These are phyloP conservation scores for Capromys pilorides DNA, from an alignment of 2,797 vertebrate genomes.

Conservation along the genomic window DNA sequence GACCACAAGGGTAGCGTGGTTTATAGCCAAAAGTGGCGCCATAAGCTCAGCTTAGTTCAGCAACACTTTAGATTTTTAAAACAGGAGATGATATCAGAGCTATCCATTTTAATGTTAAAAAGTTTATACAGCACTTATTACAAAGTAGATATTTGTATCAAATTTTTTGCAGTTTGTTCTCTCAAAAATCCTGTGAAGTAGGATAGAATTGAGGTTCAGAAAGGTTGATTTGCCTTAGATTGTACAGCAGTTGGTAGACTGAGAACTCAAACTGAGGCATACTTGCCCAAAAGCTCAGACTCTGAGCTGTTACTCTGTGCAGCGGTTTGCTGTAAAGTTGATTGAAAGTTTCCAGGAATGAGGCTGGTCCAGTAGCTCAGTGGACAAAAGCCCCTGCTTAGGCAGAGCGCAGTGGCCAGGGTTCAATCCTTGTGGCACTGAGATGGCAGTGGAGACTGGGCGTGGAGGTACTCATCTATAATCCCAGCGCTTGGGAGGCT, in stretches of 20 bases:
- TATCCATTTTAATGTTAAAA: neutral
- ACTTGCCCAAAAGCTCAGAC: neutral
- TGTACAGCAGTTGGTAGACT: neutral
- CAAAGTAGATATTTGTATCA: neutral
- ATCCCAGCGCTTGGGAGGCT: no score
- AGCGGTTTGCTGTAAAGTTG: neutral
- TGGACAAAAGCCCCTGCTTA: no score
- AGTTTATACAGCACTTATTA: neutral
- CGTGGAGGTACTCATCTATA: no score
- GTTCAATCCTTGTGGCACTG: no score
- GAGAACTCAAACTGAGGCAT: neutral
- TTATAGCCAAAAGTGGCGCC: neutral
- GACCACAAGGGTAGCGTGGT: neutral
- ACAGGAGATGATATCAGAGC: neutral
- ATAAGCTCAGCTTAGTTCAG: neutral
- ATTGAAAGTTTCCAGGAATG: neutral
- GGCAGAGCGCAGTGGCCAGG: no score
- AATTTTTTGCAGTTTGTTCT: neutral
- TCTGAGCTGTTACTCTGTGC: neutral
- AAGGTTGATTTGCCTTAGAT: neutral
- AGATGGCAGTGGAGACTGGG: no score
- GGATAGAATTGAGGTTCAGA: fast-evolving
- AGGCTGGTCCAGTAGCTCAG: no score
- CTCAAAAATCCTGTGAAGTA: neutral
- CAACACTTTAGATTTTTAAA: neutral